Evolutionary conservation across 64 coral and sea anemone genomes (phyloP).

Genomic region (Hydrozoanthus tunicans): DNA sequence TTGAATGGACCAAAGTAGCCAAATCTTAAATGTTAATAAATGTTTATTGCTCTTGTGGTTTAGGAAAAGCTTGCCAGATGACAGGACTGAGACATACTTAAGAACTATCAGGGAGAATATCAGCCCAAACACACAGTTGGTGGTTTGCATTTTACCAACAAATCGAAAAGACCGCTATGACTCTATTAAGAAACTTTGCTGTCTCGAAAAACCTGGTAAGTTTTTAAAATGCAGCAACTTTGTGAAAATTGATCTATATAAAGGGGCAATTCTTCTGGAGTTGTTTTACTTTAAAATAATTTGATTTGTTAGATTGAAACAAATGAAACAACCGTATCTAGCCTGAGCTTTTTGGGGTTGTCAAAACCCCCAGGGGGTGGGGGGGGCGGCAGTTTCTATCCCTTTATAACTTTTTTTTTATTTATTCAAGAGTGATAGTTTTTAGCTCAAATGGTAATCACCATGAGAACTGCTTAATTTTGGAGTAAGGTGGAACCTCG

Average conservation of each 20-base stretch:
- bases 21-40: background rate
- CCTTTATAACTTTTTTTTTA: too few relatives aligned
- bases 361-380: too few relatives aligned
- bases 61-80: slow-evolving; percentile 6
- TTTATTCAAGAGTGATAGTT: too few relatives aligned
- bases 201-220: slow-evolving; percentile 87
- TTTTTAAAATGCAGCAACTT: background rate
- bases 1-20: background rate
- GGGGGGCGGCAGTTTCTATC: too few relatives aligned
- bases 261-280: too few relatives aligned
- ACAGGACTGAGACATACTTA: slow-evolving; percentile 67
- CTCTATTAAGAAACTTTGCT: slow-evolving; percentile 97
- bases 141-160: slow-evolving; percentile 71
- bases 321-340: too few relatives aligned
- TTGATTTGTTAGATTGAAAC: too few relatives aligned
- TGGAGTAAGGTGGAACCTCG: too few relatives aligned
- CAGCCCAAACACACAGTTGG: slow-evolving; percentile 14
- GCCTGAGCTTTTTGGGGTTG: too few relatives aligned
- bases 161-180: slow-evolving; percentile 96
- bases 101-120: background rate
- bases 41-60: background rate
- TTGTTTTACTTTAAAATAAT: background rate
- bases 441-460: too few relatives aligned
- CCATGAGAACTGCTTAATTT: too few relatives aligned
- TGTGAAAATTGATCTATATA: too few relatives aligned